Conservation (phyloP, 2,113 vertebrate genomes). For the Myrmecobius fasciatus region DNA sequence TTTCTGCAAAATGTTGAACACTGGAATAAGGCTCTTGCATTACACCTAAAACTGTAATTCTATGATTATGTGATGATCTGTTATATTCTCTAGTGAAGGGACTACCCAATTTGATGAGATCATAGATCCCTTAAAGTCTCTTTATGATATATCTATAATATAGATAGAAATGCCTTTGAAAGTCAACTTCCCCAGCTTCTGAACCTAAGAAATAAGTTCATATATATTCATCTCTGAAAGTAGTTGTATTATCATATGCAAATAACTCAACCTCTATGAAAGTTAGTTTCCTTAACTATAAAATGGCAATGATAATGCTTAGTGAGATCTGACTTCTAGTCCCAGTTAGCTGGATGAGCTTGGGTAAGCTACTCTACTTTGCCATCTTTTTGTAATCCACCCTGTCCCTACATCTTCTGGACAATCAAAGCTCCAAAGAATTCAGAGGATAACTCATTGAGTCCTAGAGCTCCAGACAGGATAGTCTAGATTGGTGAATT, state of each 20-base stretch:
- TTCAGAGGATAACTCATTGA: neutral
- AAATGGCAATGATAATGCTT: neutral
- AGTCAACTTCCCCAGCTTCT: neutral
- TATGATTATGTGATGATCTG: neutral
- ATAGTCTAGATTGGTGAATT: neutral
- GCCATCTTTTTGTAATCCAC: neutral
- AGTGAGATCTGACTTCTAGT: neutral
- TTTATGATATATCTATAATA: neutral
- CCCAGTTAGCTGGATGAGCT: neutral
- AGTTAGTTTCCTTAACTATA: neutral
- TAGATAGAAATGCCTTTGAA: neutral
- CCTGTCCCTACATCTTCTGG: neutral
- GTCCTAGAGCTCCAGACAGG: neutral
- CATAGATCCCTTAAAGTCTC: neutral
- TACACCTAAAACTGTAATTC: neutral
- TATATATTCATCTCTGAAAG: neutral
- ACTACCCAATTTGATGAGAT: neutral
- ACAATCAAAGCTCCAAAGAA: neutral
- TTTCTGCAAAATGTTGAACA: too few relatives aligned
- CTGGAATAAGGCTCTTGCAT: too few relatives aligned
- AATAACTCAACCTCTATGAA: neutral
- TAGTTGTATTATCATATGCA: neutral
- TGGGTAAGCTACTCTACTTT: neutral
- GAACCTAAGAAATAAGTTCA: neutral
- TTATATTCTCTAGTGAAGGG: neutral